Conservation (phyloP, 2,113 vertebrate species). For the Leucoraja erinaceus region DNA sequence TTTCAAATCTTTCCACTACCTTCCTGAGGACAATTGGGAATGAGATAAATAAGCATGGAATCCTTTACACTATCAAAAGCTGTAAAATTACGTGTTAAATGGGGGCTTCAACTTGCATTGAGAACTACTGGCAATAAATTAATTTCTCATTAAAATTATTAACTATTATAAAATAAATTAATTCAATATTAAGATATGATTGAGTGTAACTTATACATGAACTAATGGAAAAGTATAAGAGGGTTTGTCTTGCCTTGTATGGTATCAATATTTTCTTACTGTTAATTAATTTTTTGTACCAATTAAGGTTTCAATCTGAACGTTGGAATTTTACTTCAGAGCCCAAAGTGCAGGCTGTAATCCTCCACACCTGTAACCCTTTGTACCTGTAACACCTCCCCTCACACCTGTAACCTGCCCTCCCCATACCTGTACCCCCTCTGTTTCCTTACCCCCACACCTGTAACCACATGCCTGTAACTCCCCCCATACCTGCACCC, state of each 20-base stretch:
- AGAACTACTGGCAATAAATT: neutral
- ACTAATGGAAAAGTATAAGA: constrained; percentile 12
- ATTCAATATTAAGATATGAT: neutral
- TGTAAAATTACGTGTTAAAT: neutral
- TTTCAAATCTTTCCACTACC: no score
- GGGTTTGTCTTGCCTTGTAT: neutral
- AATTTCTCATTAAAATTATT: neutral
- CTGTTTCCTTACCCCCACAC: no score
- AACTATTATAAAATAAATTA: neutral
- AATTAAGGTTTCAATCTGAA: neutral
- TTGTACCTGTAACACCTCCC: no score
- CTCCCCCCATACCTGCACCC: no score
- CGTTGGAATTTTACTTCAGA: no score
- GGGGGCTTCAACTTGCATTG: neutral
- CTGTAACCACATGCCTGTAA: no score
- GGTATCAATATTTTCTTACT: neutral
- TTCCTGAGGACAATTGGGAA: neutral
- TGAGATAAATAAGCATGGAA: neutral
- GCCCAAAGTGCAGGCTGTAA: no score
- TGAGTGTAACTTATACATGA: neutral
- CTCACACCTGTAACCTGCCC: no score
- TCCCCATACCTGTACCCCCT: no score
- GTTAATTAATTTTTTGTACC: neutral
- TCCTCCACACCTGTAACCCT: no score
- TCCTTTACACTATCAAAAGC: neutral